phyloP scores from a whole-genome alignment of 2,113 vertebrate genomes.

The Alosa alosa region DNA sequence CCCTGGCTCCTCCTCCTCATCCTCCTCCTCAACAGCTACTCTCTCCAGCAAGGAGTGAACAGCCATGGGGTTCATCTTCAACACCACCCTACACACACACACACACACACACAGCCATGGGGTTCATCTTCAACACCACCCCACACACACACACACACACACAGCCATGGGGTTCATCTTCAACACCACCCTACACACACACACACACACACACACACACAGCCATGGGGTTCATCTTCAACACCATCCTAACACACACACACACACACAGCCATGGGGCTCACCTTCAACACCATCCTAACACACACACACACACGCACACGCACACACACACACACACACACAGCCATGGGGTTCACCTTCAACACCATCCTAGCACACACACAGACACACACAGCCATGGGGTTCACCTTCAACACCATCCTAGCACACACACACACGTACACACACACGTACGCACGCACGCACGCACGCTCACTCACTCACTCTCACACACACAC shows the following conservation, averaged over 20 bases:
- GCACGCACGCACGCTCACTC: no score
- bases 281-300: neutral
- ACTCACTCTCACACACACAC: no score
- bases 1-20: conserved; percentile 82
- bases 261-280: neutral
- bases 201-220: neutral
- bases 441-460: no score
- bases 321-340: no score
- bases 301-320: neutral
- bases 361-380: no score
- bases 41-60: conserved; percentile 94
- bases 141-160: neutral
- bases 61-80: conserved; percentile 91
- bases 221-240: neutral
- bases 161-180: neutral
- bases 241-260: neutral
- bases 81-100: conserved; percentile 78
- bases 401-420: no score
- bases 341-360: no score
- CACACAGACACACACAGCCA: no score
- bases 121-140: no score
- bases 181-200: neutral
- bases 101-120: neutral
- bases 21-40: conserved; percentile 85
- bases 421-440: no score